phyloP scores from a whole-genome alignment of 2,888 invertebrate species.

The Caenorhabditis doughertyi region DNA sequence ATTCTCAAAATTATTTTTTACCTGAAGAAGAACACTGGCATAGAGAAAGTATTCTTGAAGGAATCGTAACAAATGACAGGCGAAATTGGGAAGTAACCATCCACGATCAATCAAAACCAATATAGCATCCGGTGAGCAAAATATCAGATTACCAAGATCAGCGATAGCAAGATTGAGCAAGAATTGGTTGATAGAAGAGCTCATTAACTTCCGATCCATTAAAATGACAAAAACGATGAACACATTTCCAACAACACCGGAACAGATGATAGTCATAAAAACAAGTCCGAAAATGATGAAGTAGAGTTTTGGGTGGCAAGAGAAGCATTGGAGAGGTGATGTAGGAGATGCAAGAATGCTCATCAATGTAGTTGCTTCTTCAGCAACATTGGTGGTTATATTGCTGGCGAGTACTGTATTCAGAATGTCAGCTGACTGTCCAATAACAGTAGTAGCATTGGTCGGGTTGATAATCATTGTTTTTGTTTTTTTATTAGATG shows the following conservation, averaged over 20 bases:
- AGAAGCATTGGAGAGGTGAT: constrained; percentile 54
- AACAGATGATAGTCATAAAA: constrained; percentile 66
- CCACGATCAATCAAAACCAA: constrained; percentile 70
- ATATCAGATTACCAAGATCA: constrained; percentile 74
- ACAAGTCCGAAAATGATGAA: constrained; percentile 63
- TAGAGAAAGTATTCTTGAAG: constrained; percentile 83
- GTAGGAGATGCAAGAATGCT: constrained; percentile 31
- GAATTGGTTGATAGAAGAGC: constrained; percentile 74
- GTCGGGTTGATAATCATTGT: constrained; percentile 23
- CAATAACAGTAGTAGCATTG: constrained; percentile 29
- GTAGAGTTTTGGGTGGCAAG: constrained; percentile 61
- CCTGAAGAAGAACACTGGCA: constrained; percentile 84
- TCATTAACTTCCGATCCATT: constrained; percentile 71
- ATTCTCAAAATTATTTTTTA: constrained; percentile 50
- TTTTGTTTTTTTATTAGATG: background rate
- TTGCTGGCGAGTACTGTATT: constrained; percentile 7
- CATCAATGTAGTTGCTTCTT: constrained; percentile 41
- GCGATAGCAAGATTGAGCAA: constrained; percentile 76
- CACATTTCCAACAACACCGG: constrained; percentile 73
- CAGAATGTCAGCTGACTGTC: constrained; percentile 29
- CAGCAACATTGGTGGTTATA: background rate
- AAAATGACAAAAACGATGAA: constrained; percentile 75
- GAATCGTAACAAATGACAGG: constrained; percentile 83
- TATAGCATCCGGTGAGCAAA: constrained; percentile 73
- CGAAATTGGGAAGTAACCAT: constrained; percentile 71